Evolutionary conservation across 2,888 invertebrate genomes (phyloP), one percentile per base, ranked within the genome.

Genomic region (Drosophila pegasa): DNA sequence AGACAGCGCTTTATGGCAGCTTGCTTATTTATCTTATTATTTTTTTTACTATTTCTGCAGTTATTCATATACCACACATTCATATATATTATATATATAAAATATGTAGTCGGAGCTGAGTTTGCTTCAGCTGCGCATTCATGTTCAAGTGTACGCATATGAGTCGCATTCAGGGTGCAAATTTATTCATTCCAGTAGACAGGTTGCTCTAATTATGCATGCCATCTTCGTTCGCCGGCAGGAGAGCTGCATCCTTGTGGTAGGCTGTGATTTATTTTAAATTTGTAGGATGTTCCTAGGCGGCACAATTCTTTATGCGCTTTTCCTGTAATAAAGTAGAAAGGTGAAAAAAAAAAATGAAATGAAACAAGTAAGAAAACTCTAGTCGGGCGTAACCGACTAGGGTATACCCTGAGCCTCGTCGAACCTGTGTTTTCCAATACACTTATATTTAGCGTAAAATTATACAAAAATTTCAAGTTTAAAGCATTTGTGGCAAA

Each of bases 121-220:
- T 16, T 51, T 45, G 40, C 45, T 40, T 59, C 64, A 38, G 57
- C 38, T 58, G 64, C 37, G 59, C 60, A 79, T 79, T 76, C 66
- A 75, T 62, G 67, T 68, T 80, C 80, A 83, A 80, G 87, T 80
- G 63, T 83, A 58, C 57, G 63, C 35, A 69, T 75, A 54, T 78
- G 66, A 50, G 61, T 76, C 47, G 62, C 56, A 54, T 73, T 70
- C 87, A 64, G 41, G 61, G 41, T 59, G 63, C 63, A 83, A 74
- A 87, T 87, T 81, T 81, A 81, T 81, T 81, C 87, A 84, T 81
- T 81, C 68, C 57, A 45, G 59, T 75, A 87, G 88, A 87, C 88
- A 67, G 67, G 71, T 51, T 78, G 71, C 82, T 81, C 87, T 81
- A 87, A 81, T 81, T 81, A 87, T 81, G 85, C 85, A 77, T 63